Evolutionary conservation across 1,140 invertebrate species (phyloP).

Genomic region (Hirudo medicinalis): DNA sequence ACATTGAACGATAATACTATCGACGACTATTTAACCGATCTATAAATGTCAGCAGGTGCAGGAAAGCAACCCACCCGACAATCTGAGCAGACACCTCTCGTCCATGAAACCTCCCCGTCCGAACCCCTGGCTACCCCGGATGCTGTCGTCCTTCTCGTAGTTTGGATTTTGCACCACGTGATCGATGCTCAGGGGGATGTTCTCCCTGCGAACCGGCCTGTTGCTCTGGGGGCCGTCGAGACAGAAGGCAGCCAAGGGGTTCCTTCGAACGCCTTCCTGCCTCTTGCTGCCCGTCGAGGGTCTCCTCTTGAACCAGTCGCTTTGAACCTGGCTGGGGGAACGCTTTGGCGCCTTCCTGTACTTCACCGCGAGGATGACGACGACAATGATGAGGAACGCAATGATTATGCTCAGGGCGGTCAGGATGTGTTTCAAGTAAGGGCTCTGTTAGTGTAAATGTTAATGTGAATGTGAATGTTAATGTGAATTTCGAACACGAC

Average conservation of each 20-base stretch:
- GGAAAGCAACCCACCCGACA: background rate
- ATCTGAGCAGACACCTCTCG: background rate
- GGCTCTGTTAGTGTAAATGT: too few relatives aligned
- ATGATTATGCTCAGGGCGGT: constrained; percentile 10
- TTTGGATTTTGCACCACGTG: constrained; percentile 40
- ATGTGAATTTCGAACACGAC: too few relatives aligned
- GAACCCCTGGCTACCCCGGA: constrained; percentile 7
- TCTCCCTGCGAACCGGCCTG: constrained; percentile 26
- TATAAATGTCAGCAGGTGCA: background rate
- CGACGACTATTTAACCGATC: background rate
- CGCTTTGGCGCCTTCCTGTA: background rate
- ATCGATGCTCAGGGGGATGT: constrained; percentile 33
- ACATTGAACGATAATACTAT: background rate
- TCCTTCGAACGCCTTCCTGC: background rate
- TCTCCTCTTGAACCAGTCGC: background rate
- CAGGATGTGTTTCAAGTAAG: too few relatives aligned
- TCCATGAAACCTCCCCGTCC: background rate
- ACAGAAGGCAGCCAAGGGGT: constrained; percentile 11
- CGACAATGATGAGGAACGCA: background rate
- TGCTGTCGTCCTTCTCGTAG: constrained; percentile 28
- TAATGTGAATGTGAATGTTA: too few relatives aligned
- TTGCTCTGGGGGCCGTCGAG: background rate
- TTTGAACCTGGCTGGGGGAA: background rate
- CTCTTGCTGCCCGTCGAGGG: background rate
- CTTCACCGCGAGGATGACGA: constrained; percentile 11